Conservation (phyloP, 2,888 invertebrate species). For the Glyphotaelius pellucidus region DNA sequence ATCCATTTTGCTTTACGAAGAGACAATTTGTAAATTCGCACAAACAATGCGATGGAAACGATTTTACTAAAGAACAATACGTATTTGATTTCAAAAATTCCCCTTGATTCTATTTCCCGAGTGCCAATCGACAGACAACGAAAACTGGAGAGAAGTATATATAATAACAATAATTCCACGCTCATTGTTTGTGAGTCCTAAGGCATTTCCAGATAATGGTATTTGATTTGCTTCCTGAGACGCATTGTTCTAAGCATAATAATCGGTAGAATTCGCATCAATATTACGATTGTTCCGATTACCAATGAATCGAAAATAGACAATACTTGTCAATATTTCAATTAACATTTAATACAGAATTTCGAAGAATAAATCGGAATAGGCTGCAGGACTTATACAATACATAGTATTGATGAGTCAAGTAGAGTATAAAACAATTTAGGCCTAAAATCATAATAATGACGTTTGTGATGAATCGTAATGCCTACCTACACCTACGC, state of each 20-base stretch:
- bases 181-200: background rate
- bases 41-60: background rate
- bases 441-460: no score
- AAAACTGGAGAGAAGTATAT: background rate
- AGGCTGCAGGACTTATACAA: background rate
- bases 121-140: background rate
- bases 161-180: background rate
- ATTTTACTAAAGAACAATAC: background rate
- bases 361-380: background rate
- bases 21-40: background rate
- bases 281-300: background rate
- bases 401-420: background rate
- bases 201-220: conserved; percentile 2
- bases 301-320: background rate
- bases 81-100: background rate
- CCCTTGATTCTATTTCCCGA: background rate
- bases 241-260: conserved; percentile 2
- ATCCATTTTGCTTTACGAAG: background rate
- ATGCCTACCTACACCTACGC: no score
- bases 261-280: background rate
- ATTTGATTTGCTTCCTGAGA: background rate
- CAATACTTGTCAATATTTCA: background rate
- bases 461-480: no score
- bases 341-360: background rate
- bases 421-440: no score